Evolutionary conservation across 2,113 vertebrate species (phyloP).

Genomic region (Xenus cinereus): DNA sequence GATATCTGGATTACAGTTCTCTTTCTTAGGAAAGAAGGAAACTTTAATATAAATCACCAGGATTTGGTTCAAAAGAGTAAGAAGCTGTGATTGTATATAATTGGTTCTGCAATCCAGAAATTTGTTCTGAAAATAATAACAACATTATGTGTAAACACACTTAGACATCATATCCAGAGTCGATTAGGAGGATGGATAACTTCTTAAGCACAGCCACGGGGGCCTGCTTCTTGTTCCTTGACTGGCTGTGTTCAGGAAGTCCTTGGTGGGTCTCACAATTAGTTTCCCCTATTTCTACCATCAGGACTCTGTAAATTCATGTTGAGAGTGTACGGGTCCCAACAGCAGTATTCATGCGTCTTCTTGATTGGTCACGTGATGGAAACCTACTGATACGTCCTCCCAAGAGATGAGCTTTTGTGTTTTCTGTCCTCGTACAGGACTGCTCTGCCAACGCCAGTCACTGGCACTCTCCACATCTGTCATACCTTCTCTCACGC

Average conservation of each 20-base stretch:
- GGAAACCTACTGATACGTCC: background rate
- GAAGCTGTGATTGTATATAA: background rate
- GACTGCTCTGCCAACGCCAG: background rate
- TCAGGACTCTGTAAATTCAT: background rate
- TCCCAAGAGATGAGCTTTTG: background rate
- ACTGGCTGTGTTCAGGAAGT: background rate
- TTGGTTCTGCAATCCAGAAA: background rate
- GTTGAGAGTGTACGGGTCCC: background rate
- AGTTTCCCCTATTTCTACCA: background rate
- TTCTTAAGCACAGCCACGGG: background rate
- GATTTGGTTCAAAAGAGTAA: background rate
- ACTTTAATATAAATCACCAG: background rate
- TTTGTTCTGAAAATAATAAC: background rate
- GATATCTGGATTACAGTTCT: background rate
- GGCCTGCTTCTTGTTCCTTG: background rate
- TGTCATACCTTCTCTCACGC: background rate
- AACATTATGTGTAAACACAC: background rate
- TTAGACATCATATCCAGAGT: background rate
- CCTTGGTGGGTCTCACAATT: background rate
- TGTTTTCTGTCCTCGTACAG: background rate
- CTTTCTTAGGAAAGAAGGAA: background rate
- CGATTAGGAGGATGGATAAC: background rate
- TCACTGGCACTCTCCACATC: background rate
- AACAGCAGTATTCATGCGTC: background rate
- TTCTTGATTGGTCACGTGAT: rapidly evolving